Base-by-base conservation (phyloP, 1,140 invertebrate genomes). In the Lepidotrigona ventralis region DNA sequence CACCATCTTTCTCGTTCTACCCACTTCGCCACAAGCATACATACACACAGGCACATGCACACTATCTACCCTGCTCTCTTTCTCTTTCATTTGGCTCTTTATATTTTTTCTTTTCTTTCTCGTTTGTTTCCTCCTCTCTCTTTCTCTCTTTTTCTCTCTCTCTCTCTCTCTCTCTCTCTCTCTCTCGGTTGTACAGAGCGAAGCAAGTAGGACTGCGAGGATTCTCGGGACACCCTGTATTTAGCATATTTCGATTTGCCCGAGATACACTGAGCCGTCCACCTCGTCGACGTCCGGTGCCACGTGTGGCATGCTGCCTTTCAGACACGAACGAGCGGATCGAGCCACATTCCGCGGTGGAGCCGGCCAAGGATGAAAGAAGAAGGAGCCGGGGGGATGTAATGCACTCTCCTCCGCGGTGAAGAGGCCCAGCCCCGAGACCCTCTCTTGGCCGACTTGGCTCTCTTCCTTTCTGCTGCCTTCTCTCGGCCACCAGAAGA, bases 181-280 rank as follows among this genome's bases (percentile, higher is more conserved):
- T 12, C 26, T 23, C 56, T 33, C 26, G 4, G 33, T 72, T 46
- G n/a, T 46, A 33, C n/a, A 56, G 39, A 46, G 19, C 12, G 51
- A 29, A 33, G 73, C 63, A 53, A 78, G 54, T 60, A 77, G 54
- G 19, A 87, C 56, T 26, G 81, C 63, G 71, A 63, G 56, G 73
- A 87, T 87, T 87, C 85, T 68, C 54, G 79, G 39, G 79, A 85
- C 83, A 85, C 86, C 79, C 84, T 83, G 84, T 86, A 86, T 83
- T 87, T 86, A 87, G 84, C 84, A 85, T 87, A 87, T 87, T 87
- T 86, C 84, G 86, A 87, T 87, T 87, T 87, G 84, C 84, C 75
- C 86, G 79, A 83, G 86, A 87, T 87, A 87, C 86, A 85, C 68
- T 33, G 81, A 70, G 83, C 84, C 69, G 83, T 85, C 83, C 79